Base-by-base conservation (phyloP, 2,797 vertebrate genomes). In the Fratercula arctica region DNA sequence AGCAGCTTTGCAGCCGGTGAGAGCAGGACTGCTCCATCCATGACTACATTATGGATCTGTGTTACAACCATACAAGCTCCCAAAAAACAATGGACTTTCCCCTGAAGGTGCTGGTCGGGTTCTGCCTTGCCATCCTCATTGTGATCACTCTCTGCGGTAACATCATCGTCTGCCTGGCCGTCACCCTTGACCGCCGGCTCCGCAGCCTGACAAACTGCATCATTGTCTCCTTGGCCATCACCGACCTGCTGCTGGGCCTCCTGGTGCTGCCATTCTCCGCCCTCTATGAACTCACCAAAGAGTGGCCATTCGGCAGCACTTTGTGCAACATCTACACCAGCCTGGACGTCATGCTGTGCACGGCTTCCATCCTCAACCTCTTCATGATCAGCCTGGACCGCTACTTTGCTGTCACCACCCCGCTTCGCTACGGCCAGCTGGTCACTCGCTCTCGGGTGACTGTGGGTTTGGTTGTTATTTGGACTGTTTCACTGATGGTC, bases 311-410 rank as follows among this genome's bases (percentile, higher is more conserved):
- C 0, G 98, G 98, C 82, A 98, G 97, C 54, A 81, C 95, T 63
- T 91, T 99, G 73, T 99, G 99, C 92, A 99, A 99, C 80, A 98
- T 99, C 96, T 99, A 99, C 80, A 97, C 97, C 94, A 99, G 99
- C 51, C 69, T 99, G 96, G 99, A 99, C 0, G 98, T 99, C 94
- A 98, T 99, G 98, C 97, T 99, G 45, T 99, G 99, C 94, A 98
- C 99, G 0, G 98, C 99, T 72, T 99, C 99, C 94, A 99, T 99
- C 94, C 98, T 99, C 94, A 99, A 99, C 92, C 98, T 99, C 69
- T 97, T 99, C 84, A 98, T 99, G 95, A 99, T 99, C 97, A 99
- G 99, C 70, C 98, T 99, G 29, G 99, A 99, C 95, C 98, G 99
- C 53, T 99, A 99, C 97, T 97, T 98, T 2, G 99, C 99, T 0